Conservation (phyloP, 2,113 vertebrate genomes). For the Pungitius pungitius region DNA sequence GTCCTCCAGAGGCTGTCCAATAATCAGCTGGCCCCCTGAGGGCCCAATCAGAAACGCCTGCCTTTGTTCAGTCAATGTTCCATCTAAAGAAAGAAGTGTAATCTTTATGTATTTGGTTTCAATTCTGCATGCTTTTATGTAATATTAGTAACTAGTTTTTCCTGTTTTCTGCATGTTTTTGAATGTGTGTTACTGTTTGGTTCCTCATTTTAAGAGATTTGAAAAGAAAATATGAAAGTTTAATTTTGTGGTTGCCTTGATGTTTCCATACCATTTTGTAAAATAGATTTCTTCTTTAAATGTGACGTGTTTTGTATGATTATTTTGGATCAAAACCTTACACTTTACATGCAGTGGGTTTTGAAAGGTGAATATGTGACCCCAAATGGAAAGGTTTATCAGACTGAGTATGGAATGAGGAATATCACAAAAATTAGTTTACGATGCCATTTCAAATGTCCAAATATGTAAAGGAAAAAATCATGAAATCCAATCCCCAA, state of each 20-base stretch:
- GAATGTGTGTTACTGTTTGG: slow-evolving; percentile 20
- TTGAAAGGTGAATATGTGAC: too few species aligned
- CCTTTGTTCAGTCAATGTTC: neutral
- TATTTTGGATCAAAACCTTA: neutral
- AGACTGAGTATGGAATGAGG: too few species aligned
- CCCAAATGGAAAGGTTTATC: too few species aligned
- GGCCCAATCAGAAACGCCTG: neutral
- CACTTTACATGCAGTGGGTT: neutral
- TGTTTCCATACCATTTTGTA: neutral
- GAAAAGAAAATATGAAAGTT: slow-evolving; percentile 6
- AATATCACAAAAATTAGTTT: too few species aligned
- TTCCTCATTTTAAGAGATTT: slow-evolving; percentile 67
- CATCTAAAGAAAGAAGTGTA: neutral
- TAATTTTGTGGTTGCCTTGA: neutral
- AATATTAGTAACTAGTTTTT: slow-evolving; percentile 16
- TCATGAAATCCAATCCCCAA: too few species aligned
- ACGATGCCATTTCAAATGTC: too few species aligned
- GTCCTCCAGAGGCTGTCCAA: slow-evolving; percentile 52
- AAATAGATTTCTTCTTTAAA: too few species aligned
- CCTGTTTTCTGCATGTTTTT: slow-evolving; percentile 60
- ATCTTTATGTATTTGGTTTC: slow-evolving; percentile 33
- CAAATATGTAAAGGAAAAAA: neutral
- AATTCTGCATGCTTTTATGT: slow-evolving; percentile 58
- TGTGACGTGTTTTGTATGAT: neutral
- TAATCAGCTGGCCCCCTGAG: neutral